Conservation (phyloP, 2,888 invertebrate genomes). For the Xestia c-nigrum region DNA sequence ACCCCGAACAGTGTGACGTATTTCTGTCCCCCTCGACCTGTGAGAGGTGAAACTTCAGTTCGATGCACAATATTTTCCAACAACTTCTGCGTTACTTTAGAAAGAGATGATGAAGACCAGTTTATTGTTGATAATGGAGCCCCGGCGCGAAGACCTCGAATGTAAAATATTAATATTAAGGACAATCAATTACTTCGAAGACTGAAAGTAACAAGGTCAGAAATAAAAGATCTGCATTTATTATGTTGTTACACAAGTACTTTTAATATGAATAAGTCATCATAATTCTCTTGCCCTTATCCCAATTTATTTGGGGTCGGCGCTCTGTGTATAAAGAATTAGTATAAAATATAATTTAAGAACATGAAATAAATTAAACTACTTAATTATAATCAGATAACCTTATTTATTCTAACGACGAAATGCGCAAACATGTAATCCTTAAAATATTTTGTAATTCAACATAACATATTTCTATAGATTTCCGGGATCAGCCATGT, state of each 20-base stretch:
- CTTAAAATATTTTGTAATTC: not conserved
- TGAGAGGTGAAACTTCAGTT: constrained; percentile 75
- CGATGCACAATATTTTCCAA: constrained; percentile 87
- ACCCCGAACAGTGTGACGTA: constrained; percentile 80
- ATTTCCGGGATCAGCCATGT: not conserved
- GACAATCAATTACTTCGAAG: constrained; percentile 28
- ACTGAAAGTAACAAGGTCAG: constrained; percentile 40
- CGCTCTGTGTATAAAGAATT: not conserved
- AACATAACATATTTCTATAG: not conserved
- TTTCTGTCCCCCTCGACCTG: constrained; percentile 84
- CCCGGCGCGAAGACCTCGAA: constrained; percentile 80
- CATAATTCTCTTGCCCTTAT: too few species aligned
- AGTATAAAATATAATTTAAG: constrained; percentile 8
- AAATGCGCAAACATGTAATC: not conserved
- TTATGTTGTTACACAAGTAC: constrained; percentile 39
- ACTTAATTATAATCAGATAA: constrained; percentile 22
- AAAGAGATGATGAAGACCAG: constrained; percentile 82
- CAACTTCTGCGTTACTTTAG: constrained; percentile 84
- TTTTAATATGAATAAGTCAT: constrained; percentile 9
- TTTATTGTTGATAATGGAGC: constrained; percentile 76
- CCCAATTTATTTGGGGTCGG: too few species aligned
- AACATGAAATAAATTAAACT: constrained; percentile 29
- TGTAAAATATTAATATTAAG: constrained; percentile 28
- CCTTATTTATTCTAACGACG: constrained; percentile 30
- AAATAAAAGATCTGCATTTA: constrained; percentile 42